phyloP scores from a whole-genome alignment of 2,797 vertebrate species.

The Prunella strophiata region DNA sequence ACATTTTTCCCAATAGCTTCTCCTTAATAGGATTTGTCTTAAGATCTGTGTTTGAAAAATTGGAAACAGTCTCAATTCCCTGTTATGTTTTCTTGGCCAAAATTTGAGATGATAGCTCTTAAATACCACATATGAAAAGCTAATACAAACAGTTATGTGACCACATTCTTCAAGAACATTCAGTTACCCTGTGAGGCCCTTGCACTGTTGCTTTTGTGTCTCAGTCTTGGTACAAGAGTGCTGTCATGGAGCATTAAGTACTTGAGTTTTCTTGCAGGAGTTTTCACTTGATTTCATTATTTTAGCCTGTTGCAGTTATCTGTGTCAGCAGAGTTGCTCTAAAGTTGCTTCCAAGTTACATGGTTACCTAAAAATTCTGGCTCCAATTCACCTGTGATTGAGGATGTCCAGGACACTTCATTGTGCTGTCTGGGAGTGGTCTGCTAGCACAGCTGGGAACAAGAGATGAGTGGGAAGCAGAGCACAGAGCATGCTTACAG shows the following conservation, averaged over 20 bases:
- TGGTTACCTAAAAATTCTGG: background rate
- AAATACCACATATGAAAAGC: background rate
- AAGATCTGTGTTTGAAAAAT: background rate
- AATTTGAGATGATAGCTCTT: background rate
- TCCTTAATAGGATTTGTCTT: background rate
- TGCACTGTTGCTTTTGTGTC: background rate
- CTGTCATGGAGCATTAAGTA: background rate
- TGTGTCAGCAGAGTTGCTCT: background rate
- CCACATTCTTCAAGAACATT: background rate
- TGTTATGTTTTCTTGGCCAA: background rate
- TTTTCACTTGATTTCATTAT: background rate
- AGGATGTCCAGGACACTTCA: background rate
- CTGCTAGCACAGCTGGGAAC: background rate
- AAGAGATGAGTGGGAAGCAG: background rate
- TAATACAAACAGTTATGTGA: background rate
- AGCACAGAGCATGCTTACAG: background rate
- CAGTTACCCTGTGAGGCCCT: background rate
- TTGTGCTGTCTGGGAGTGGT: background rate
- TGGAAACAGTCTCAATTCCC: background rate
- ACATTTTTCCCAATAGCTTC: background rate
- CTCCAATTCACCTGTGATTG: background rate
- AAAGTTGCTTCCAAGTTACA: background rate
- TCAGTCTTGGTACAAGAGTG: background rate
- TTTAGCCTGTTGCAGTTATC: background rate
- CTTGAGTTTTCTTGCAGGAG: background rate